A percentile compares a stretch with the other conserved stretches of the same genome.
phyloP scores from a whole-genome alignment of 2,888 invertebrate genomes.

The Pycnomerus fuliginosus region DNA sequence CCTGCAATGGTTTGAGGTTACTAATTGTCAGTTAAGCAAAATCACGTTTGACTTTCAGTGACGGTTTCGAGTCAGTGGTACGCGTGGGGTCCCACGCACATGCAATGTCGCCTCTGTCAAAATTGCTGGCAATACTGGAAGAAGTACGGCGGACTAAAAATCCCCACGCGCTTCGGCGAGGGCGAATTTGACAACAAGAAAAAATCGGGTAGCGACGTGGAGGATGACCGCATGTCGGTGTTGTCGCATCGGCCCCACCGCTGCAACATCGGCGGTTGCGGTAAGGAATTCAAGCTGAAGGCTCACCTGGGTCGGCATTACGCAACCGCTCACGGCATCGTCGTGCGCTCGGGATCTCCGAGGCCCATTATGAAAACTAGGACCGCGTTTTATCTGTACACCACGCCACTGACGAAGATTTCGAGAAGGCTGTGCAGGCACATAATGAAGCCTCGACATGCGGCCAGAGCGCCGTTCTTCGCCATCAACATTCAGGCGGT shows the following conservation, averaged over 20 bases:
- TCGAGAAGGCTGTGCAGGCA: conserved; percentile 85
- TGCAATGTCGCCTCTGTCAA: conserved; percentile 91
- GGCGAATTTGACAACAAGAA: conserved; percentile 54
- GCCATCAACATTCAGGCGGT: conserved; percentile 71
- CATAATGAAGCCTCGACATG: conserved; percentile 79
- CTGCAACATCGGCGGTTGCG: conserved; percentile 89
- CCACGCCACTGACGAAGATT: conserved; percentile 85
- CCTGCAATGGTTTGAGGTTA: conserved; percentile 71
- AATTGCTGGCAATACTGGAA: conserved; percentile 98
- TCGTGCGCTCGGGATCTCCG: conserved; percentile 74
- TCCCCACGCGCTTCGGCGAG: conserved; percentile 60
- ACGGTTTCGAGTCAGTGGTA: conserved; percentile 89
- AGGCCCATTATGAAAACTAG: conserved; percentile 96
- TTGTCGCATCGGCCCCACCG: conserved; percentile 77
- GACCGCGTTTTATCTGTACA: conserved; percentile 93
- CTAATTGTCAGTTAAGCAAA: background rate
- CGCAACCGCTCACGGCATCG: conserved; percentile 84
- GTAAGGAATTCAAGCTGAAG: conserved; percentile 94
- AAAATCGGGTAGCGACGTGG: conserved; percentile 52
- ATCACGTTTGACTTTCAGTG: conserved; percentile 57
- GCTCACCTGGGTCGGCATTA: conserved; percentile 92
- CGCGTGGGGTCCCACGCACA: conserved; percentile 91
- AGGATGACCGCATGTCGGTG: conserved; percentile 55
- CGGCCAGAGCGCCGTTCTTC: conserved; percentile 83
- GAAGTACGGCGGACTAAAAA: conserved; percentile 95